Evolutionary conservation across 2,888 invertebrate species (phyloP), one percentile per base, ranked within the genome.

Genomic region (Xylota segnis): DNA sequence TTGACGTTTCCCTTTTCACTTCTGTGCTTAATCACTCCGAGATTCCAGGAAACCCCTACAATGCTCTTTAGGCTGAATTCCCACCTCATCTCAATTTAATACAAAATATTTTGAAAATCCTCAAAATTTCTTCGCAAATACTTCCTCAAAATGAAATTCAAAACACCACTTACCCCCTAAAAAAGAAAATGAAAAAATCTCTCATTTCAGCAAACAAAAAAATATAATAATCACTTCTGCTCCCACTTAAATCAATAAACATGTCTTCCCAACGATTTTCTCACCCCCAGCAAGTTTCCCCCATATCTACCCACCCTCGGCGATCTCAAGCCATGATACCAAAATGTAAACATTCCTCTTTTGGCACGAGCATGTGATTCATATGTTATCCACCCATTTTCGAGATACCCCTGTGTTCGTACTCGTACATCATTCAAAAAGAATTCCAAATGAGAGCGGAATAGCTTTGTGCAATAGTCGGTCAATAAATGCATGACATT

Each of bases 271-370:
- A 76, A 76, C 76, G 50, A 68, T 68, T 68, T 68, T 76, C 76
- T 43, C 59, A 58, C 16, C 66, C 66, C 43, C 4, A 9, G 50
- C 58, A 40, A 32, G 10, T 45, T 32, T 29, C 23, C 10, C n/a
- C n/a, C n/a, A n/a, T n/a, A 50, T 43, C 16, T 29, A 27, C 59
- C 59, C 34, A 16, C 45, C 54, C 54, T n/a, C 43, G 5, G 12
- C 3, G 2, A 59, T 50, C 40, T 40, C 56, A 59, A 68, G 27
- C 10, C 40, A 29, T 43, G 52, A 52, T 50, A 66, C 54, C 14
- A 16, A 32, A 65, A 72, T 58, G 65, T 79, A 79, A 79, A 79
- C 79, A 79, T 65, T 72, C 65, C n/a, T 27, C 58, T 18, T 79
- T 66, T 66, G 47, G 40, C n/a, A 37, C 27, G 23, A 23, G 32